Evolutionary conservation across 2,113 vertebrate genomes (phyloP), one percentile per base, ranked within the genome.

Genomic region (Gymnorhina tibicen): DNA sequence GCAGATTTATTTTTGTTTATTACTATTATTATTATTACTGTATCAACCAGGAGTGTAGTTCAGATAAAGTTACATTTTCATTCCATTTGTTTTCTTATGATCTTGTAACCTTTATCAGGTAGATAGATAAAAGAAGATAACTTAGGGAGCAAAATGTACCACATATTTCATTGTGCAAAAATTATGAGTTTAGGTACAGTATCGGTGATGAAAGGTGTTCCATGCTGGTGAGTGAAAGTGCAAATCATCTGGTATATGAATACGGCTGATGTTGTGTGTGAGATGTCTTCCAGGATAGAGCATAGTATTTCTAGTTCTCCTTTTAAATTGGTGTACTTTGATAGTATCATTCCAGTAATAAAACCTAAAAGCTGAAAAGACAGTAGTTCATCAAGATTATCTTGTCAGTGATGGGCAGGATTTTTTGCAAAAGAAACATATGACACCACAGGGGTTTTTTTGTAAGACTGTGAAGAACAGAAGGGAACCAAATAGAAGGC

Each of bases 111-210:
- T 12, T 39, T 87, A 18, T 26, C 16, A 19, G 41, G 41, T 52
- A n/a, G 27, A 59, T 28, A 66, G 33, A 23, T 39, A 42, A 52
- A 75, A 68, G 7, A 70, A 46, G 3, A 17, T 47, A 47, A 52
- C 14, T 55, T 44, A 3, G 15, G 15, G 13, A 63, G 6, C 13
- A 68, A 74, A 59, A 63, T 56, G 3, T 39, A 6, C 56, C 6
- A 22, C 4, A 3, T 80, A 19, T 32, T 94, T 87, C 1, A 37
- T 77, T 82, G 12, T 68, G 8, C n/a, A 37, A 59, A 87, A 74
- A 55, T n/a, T 1, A 27, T 2, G 3, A 0, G 10, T 58, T 56
- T 85, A 9, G 1, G 5, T 60, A 16, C 9, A 37, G 5, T 46
- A 13, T 56, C 41, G 49, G 24, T 44, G 17, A 10, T 53, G 16